Evolutionary conservation across 2,113 vertebrate genomes (phyloP).

Genomic region (Chloebia gouldiae): DNA sequence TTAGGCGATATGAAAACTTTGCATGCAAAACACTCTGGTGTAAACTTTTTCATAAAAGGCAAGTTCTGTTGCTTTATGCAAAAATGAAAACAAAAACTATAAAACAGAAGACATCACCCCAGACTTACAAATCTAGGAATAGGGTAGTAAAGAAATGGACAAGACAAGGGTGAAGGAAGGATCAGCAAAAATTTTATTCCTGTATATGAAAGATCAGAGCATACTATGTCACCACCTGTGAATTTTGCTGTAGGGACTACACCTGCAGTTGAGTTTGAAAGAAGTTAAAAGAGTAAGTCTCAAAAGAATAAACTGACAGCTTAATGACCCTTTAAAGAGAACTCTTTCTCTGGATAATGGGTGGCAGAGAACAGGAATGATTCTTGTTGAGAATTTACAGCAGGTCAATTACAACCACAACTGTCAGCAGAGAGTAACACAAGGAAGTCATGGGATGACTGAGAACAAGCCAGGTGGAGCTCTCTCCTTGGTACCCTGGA

Average conservation of each 20-base stretch:
- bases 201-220: neutral
- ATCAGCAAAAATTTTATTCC: neutral
- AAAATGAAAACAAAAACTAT: neutral
- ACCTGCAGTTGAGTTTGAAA: constrained; percentile 5
- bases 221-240: neutral
- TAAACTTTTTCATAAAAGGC: neutral
- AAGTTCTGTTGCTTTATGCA: neutral
- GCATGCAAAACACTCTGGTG: neutral
- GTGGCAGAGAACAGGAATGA: constrained; percentile 15
- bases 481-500: neutral
- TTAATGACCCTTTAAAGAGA: constrained; percentile 22
- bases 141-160: neutral
- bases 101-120: neutral
- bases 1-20: neutral
- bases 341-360: constrained; percentile 19
- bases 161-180: neutral
- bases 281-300: constrained; percentile 32
- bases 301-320: constrained; percentile 24
- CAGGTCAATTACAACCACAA: constrained; percentile 42
- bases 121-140: neutral
- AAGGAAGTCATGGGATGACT: neutral
- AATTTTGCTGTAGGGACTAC: constrained; percentile 45
- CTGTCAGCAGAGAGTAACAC: neutral
- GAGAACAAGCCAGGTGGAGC: neutral
- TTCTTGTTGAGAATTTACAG: constrained; percentile 27